Evolutionary conservation across 2,888 invertebrate species (phyloP), one percentile per base, ranked within the genome.

Genomic region (Mechanitis mazaeus): DNA sequence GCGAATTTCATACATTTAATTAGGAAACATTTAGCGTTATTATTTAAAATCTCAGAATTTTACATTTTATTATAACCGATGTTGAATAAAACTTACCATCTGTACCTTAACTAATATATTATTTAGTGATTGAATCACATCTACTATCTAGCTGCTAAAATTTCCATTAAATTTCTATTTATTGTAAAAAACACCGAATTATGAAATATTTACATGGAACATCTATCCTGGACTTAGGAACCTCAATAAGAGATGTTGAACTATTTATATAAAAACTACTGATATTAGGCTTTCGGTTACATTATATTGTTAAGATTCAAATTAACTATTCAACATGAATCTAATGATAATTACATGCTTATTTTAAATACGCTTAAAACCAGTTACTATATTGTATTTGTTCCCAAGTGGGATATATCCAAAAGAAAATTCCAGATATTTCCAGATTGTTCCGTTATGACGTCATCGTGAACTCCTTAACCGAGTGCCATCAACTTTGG

Each of bases 391-490:
- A 56, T 60, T 55, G 47, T 60, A 56, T 35, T 54, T 57, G 53
- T 33, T 33, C 33, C 45, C 45, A 55, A 45, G 45, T 58, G 6
- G 33, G 54, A 57, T 69, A 67, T 65, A 58, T 69, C 60, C 33
- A 54, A 58, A 70, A 68, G 72, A 69, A 68, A 73, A 73, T 75
- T 42, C 42, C 9, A 7, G 42, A 42, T 42, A 42, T 7, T 42
- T 42, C 42, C 42, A 9, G 42, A 42, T 42, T 7, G 42, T 42
- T 42, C 42, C 76, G 76, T 75, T 73, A 75, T 35, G 38, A 33
- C 68, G 80, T 90, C 86, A 90, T 84, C 90, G 91, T 57, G 91
- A 84, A 73, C 91, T 91, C 65, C 92, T 85, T 70, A 92, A 73
- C 63, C 92, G 78, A n/a, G 86, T 79, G 31, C 83, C 77, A 56